phyloP scores from a whole-genome alignment of 1,140 invertebrate genomes.

The Bombus impatiens region DNA sequence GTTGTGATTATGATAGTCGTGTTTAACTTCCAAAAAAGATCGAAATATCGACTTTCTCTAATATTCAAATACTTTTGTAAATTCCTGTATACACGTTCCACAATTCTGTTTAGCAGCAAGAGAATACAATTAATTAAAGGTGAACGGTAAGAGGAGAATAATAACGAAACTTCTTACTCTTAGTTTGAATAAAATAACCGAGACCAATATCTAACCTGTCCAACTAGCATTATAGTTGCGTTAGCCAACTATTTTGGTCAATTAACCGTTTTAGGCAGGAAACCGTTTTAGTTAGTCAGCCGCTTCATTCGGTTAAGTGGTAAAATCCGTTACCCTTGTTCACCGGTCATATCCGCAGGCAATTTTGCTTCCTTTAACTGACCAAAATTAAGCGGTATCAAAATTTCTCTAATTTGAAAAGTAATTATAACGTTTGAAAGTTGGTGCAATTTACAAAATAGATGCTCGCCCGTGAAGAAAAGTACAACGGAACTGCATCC shows the following conservation, averaged over 20 bases:
- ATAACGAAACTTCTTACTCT: background rate
- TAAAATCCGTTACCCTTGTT: constrained; percentile 34
- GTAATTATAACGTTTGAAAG: background rate
- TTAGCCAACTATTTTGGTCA: constrained; percentile 33
- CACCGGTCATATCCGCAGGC: background rate
- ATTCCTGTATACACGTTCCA: background rate
- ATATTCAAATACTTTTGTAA: background rate
- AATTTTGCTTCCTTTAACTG: background rate
- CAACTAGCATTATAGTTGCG: background rate
- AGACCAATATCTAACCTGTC: constrained; percentile 1
- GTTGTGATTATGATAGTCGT: background rate
- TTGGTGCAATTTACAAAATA: background rate
- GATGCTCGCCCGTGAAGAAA: no score
- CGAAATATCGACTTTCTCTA: background rate
- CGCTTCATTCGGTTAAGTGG: constrained; percentile 29
- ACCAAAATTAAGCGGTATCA: background rate
- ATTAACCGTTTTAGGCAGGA: constrained; percentile 37
- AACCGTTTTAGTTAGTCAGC: constrained; percentile 27
- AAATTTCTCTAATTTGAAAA: background rate
- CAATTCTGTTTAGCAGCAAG: background rate
- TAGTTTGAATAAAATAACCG: background rate
- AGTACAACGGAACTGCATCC: background rate
- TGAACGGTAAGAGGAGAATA: background rate
- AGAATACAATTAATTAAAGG: background rate
- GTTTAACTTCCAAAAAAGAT: background rate